Evolutionary conservation across 2,797 vertebrate genomes (phyloP).

Genomic region (Valencia hispanica): DNA sequence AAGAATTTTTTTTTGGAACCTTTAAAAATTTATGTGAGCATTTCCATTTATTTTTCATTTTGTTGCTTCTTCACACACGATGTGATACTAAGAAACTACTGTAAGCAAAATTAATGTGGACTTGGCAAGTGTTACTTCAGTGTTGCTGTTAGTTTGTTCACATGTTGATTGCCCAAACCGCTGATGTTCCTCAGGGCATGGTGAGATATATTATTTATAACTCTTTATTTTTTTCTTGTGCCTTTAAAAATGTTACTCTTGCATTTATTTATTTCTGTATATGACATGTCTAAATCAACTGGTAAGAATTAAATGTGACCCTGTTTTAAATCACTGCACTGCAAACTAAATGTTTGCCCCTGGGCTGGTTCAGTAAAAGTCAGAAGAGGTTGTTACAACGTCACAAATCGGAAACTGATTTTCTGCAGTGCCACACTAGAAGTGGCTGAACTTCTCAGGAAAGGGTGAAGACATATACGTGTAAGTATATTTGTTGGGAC

Average conservation of each 20-base stretch:
- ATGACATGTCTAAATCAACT: not conserved
- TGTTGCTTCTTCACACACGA: not conserved
- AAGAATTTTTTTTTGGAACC: too few relatives aligned
- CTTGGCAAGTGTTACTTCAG: not conserved
- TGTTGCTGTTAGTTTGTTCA: not conserved
- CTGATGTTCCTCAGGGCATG: not conserved
- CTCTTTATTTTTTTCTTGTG: not conserved
- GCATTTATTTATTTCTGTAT: not conserved
- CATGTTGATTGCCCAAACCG: not conserved
- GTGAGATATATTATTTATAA: not conserved
- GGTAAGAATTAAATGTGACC: conserved; percentile 24
- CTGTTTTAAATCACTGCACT: conserved; percentile 11
- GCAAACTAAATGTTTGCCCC: not conserved
- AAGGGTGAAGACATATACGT: not conserved
- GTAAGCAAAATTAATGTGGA: not conserved
- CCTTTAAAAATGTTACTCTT: not conserved
- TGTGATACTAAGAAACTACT: not conserved
- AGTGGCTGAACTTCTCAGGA: not conserved
- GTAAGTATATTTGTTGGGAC: not conserved
- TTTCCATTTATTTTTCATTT: not conserved
- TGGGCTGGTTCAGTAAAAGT: not conserved
- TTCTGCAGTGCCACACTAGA: not conserved
- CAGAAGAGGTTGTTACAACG: not conserved
- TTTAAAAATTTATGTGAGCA: too few relatives aligned
- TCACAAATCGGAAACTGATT: not conserved